Evolutionary conservation across 2,797 vertebrate species (phyloP), one percentile per base, ranked within the genome.

Genomic region (Glossophaga mutica): DNA sequence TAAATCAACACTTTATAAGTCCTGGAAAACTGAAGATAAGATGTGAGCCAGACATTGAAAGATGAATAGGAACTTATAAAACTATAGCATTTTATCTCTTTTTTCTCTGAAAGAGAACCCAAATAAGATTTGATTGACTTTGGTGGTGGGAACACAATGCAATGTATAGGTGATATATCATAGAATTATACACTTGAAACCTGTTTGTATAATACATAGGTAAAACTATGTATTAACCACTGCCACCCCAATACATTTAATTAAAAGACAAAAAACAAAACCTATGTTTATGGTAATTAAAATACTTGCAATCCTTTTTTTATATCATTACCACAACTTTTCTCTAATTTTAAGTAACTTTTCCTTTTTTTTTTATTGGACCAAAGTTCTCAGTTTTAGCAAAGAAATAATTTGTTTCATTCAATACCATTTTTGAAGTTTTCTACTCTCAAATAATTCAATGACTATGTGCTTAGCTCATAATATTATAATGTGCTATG

Each of bases 291-390:
- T 92, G 42, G 4, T 83, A 71, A 2, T 29, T 62, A 94, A 93
- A 93, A 55, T 82, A 92, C 83, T 70, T 89, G 1, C 22, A 48
- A 73, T n/a, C 14, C 39, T 91, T 77, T 87, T n/a, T 70, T 86
- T 90, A 29, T 0, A 81, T 52, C 6, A 91, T 37, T 37, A 37
- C 6, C 1, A 76, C 15, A 44, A 37, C 32, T 91, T 55, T 91
- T 87, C 48, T 91, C 26, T 78, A 86, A 48, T 87, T 89, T 89
- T 68, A 95, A 83, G 32, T 86, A 87, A 87, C 91, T 83, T 87
- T 83, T 91, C 16, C 19, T 48, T 59, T 81, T 93, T 73, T 84
- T 46, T 82, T 76, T 85, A 67, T 15, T 67, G n/a, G 39, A 82
- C 52, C 21, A 70, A 44, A 82, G 29, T 83, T 90, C 82, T 92